phyloP scores from a whole-genome alignment of 1,140 invertebrate species.

The Diprion similis region DNA sequence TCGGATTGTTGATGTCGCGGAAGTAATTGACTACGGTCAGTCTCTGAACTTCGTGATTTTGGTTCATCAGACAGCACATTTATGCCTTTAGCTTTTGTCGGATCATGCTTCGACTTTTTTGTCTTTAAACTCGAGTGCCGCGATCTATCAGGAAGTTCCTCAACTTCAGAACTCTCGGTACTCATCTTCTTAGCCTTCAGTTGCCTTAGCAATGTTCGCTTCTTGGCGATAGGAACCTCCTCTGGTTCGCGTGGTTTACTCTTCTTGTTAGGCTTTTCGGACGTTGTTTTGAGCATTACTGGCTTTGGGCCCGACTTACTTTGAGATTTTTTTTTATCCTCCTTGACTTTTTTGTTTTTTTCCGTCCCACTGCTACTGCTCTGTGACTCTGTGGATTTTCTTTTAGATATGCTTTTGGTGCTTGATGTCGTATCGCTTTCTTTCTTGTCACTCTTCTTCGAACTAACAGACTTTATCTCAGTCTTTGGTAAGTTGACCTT shows the following conservation, averaged over 20 bases:
- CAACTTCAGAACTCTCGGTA: slow-evolving; percentile 49
- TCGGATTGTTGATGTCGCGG: neutral
- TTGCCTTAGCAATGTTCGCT: slow-evolving; percentile 36
- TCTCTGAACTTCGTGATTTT: neutral
- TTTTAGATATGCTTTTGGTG: neutral
- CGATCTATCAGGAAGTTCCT: slow-evolving; percentile 41
- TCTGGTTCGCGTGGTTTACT: slow-evolving; percentile 16
- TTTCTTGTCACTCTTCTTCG: slow-evolving; percentile 3
- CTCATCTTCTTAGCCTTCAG: slow-evolving; percentile 40
- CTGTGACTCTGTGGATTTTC: neutral
- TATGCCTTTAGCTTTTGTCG: neutral
- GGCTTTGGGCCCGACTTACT: neutral
- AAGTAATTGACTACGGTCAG: neutral
- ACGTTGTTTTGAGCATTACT: neutral
- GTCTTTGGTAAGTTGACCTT: neutral
- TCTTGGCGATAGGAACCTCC: slow-evolving; percentile 36
- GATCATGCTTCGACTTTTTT: slow-evolving; percentile 21
- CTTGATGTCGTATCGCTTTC: neutral
- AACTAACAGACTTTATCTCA: neutral
- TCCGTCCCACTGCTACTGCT: neutral
- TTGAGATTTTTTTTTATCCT: neutral
- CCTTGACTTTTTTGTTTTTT: neutral
- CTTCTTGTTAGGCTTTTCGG: neutral
- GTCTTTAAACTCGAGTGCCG: slow-evolving; percentile 21
- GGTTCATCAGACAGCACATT: neutral